phyloP scores from a whole-genome alignment of 1,140 invertebrate genomes.

The Atta colombica region DNA sequence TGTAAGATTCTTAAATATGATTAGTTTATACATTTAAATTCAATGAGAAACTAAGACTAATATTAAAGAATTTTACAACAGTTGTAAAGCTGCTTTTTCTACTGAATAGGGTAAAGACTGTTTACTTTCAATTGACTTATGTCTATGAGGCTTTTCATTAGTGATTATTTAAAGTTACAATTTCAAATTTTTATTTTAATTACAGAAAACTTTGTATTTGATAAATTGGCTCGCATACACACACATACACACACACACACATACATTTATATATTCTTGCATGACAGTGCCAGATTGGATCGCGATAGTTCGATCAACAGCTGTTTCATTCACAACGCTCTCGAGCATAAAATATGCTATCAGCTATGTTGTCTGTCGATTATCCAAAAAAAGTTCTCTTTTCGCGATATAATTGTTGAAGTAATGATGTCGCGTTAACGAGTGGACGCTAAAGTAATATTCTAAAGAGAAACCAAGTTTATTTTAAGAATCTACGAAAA shows the following conservation, averaged over 20 bases:
- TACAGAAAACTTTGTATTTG: not conserved
- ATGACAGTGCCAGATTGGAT: not conserved
- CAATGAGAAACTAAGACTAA: too few species aligned
- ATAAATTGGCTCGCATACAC: not conserved
- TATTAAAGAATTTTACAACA: too few species aligned
- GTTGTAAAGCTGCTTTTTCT: too few species aligned
- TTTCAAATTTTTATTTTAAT: not conserved
- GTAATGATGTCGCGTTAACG: not conserved
- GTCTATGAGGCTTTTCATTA: not conserved
- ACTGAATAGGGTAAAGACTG: too few species aligned
- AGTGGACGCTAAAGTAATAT: conserved; percentile 30
- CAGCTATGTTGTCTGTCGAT: not conserved
- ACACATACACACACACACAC: too few species aligned
- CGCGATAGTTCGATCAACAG: conserved; percentile 22
- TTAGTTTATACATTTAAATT: too few species aligned
- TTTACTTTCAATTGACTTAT: not conserved
- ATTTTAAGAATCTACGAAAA: conserved; percentile 80
- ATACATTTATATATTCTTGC: not conserved
- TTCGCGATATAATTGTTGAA: conserved; percentile 33
- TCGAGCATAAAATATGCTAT: conserved; percentile 13
- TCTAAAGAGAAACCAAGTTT: conserved; percentile 73
- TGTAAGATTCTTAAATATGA: too few species aligned
- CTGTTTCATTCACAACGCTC: conserved; percentile 16
- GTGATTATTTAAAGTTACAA: not conserved
- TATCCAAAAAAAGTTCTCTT: not conserved